Evolutionary conservation across 2,888 invertebrate genomes (phyloP).

Genomic region (Hybos culiciformis): DNA sequence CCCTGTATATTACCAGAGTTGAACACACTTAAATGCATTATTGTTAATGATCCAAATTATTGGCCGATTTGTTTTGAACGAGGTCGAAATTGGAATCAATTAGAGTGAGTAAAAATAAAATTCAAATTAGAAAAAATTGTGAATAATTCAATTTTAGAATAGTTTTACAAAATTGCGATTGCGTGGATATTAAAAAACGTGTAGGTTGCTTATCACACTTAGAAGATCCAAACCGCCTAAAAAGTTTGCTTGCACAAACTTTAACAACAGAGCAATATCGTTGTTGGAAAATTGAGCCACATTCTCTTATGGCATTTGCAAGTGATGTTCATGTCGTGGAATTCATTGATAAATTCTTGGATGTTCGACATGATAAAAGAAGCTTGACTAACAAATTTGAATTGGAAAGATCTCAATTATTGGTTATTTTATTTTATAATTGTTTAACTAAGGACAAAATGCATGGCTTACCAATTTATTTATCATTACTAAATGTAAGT

Average conservation of each 20-base stretch:
- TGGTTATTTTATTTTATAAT: conserved; percentile 60
- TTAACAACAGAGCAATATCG: conserved; percentile 52
- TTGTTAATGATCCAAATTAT: conserved; percentile 71
- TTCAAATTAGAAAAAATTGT: conserved; percentile 3
- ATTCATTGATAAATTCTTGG: conserved; percentile 55
- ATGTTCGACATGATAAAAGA: conserved; percentile 22
- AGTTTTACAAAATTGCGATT: conserved; percentile 52
- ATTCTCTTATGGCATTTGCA: conserved; percentile 60
- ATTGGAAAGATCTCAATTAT: conserved; percentile 41
- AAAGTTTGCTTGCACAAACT: conserved; percentile 63
- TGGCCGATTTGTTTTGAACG: conserved; percentile 79
- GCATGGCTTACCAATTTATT: conserved; percentile 58
- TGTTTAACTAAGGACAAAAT: conserved; percentile 69
- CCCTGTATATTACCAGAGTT: conserved; percentile 81
- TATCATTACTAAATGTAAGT: conserved; percentile 51
- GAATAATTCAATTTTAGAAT: conserved; percentile 35
- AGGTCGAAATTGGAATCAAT: conserved; percentile 69
- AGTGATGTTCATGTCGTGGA: conserved; percentile 55
- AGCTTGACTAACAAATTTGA: conserved; percentile 34
- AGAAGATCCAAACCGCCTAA: conserved; percentile 69
- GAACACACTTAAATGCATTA: conserved; percentile 55
- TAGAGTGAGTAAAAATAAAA: conserved; percentile 43
- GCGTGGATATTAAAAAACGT: conserved; percentile 74
- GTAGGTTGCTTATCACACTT: conserved; percentile 78
- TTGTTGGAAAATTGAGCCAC: conserved; percentile 38